Evolutionary conservation across 1,140 invertebrate genomes (phyloP).

Genomic region (Drosophila repleta): DNA sequence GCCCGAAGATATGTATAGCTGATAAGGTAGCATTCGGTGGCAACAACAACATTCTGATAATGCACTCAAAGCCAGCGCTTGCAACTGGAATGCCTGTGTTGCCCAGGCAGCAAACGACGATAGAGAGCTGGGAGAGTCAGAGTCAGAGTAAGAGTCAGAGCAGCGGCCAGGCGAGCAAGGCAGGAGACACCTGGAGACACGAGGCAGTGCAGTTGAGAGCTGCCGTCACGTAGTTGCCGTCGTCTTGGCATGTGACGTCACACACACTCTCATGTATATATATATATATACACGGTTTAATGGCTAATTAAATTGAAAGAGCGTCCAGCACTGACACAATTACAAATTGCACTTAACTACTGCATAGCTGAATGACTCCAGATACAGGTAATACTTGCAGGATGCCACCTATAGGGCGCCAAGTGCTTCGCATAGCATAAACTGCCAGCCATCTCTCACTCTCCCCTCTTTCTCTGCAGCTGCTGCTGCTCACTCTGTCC

Average conservation of each 20-base stretch:
- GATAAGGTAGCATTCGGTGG: constrained; percentile 39
- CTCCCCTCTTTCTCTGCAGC: constrained; percentile 11
- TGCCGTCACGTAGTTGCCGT: constrained; percentile 68
- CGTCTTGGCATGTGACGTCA: constrained; percentile 72
- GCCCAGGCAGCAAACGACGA: constrained; percentile 8
- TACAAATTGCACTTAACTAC: constrained; percentile 76
- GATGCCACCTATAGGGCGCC: constrained; percentile 24
- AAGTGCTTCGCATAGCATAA: constrained; percentile 35
- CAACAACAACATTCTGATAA: constrained; percentile 20
- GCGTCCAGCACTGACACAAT: constrained; percentile 72
- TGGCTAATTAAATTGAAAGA: constrained; percentile 81
- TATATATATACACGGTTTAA: constrained; percentile 58
- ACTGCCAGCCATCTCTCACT: constrained; percentile 34
- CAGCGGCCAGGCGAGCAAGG: not conserved
- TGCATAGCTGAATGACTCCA: constrained; percentile 35
- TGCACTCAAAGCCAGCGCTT: constrained; percentile 19
- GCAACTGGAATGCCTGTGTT: constrained; percentile 31
- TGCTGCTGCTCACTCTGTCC: not conserved
- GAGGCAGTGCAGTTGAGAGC: constrained; percentile 11
- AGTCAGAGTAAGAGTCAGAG: no score
- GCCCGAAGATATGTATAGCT: constrained; percentile 36
- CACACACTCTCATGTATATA: constrained; percentile 25
- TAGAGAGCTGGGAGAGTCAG: no score
- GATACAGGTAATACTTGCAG: constrained; percentile 1
- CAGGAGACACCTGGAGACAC: constrained; percentile 4